Evolutionary conservation across 1,140 invertebrate species (phyloP).

Genomic region (Leguminivora glycinivorella): DNA sequence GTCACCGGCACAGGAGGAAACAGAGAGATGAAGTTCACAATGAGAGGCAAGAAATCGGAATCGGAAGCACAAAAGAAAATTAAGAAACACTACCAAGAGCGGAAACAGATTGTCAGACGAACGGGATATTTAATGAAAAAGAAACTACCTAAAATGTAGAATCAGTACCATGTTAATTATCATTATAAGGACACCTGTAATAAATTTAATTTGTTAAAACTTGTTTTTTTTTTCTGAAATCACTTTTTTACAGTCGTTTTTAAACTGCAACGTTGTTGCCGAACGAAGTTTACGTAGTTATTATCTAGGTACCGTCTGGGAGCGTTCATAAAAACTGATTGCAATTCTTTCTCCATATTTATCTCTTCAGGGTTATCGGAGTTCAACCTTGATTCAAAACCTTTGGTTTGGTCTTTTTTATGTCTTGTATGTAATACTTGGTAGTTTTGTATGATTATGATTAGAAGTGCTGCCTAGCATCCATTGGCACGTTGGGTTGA

Average conservation of each 20-base stretch:
- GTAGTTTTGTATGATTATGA: no score
- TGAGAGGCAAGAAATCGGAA: conserved; percentile 67
- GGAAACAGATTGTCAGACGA: conserved; percentile 85
- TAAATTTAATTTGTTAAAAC: conserved; percentile 5
- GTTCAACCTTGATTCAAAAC: conserved; percentile 45
- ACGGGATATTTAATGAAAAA: conserved; percentile 77
- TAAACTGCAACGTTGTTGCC: not conserved
- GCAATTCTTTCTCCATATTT: conserved; percentile 34
- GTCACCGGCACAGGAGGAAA: conserved; percentile 83
- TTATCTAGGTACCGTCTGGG: not conserved
- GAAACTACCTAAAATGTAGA: conserved; percentile 52
- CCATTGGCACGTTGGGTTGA: no score
- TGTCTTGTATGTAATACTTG: conserved; percentile 20
- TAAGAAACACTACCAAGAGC: conserved; percentile 85
- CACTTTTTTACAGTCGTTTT: not conserved
- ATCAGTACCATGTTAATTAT: conserved; percentile 3
- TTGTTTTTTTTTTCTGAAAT: conserved; percentile 8
- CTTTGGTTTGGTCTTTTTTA: conserved; percentile 36
- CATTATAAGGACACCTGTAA: conserved; percentile 30
- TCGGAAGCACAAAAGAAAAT: conserved; percentile 80
- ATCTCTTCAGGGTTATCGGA: conserved; percentile 46
- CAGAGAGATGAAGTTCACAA: conserved; percentile 88
- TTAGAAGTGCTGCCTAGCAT: no score
- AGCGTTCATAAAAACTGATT: conserved; percentile 15
- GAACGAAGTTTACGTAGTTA: no score